These are phyloP conservation scores for Dolichotis patagonum DNA, from an alignment of 2,113 vertebrate species.

Conservation along the genomic window DNA sequence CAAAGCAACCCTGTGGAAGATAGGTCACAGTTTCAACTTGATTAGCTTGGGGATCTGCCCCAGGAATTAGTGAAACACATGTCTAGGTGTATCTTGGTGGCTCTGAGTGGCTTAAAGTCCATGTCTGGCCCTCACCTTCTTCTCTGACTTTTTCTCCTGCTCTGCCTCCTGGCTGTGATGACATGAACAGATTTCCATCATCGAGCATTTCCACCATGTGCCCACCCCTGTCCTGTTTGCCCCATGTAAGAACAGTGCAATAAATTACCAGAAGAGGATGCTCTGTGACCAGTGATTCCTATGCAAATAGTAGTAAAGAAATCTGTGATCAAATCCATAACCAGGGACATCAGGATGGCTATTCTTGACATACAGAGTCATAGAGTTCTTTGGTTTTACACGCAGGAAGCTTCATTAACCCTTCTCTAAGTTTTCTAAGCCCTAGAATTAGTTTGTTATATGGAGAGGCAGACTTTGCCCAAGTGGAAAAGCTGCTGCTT, in stretches of 20 bases:
- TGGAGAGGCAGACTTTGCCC: slow-evolving; percentile 28
- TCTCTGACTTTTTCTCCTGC: not conserved
- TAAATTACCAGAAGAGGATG: not conserved
- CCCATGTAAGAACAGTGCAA: not conserved
- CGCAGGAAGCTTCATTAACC: not conserved
- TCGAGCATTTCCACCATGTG: not conserved
- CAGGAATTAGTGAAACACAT: not conserved
- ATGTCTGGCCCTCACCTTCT: not conserved
- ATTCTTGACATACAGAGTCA: not conserved
- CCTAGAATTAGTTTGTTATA: slow-evolving; percentile 31
- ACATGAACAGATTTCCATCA: not conserved
- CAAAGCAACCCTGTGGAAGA: not conserved
- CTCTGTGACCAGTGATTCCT: not conserved
- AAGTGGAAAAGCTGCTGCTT: slow-evolving; percentile 49
- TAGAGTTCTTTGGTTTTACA: not conserved
- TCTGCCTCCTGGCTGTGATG: not conserved
- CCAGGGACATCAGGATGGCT: not conserved
- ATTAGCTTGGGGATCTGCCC: not conserved
- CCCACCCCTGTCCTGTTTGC: not conserved
- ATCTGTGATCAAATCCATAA: not conserved
- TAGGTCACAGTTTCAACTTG: not conserved
- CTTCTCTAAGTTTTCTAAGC: not conserved
- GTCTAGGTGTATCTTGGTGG: not conserved
- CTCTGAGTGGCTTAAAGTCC: not conserved
- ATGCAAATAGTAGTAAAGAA: not conserved